Percentiles rank a stretch among this genome's conserved stretches.
Evolutionary conservation across 2,113 vertebrate species (phyloP).

Genomic region (Dasypus novemcinctus): DNA sequence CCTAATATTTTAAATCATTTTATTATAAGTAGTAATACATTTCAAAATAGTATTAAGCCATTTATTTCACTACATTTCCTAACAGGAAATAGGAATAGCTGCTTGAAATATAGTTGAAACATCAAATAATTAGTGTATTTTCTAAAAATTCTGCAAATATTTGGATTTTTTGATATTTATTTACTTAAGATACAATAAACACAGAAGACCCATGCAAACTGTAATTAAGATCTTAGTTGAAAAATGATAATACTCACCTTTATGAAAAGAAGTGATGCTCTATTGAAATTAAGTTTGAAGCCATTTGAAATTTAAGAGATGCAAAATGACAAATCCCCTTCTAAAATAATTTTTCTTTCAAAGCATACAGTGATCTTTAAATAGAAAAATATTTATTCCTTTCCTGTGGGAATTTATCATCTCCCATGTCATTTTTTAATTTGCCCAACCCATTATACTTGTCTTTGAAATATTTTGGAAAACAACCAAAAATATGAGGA

Average conservation of each 20-base stretch:
- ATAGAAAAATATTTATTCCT: too few species aligned
- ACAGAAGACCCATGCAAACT: background rate
- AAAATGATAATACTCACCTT: background rate
- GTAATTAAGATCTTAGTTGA: background rate
- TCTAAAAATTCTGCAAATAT: background rate
- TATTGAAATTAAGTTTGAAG: too few species aligned
- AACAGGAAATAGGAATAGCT: background rate
- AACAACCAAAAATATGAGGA: too few species aligned
- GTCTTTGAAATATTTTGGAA: too few species aligned
- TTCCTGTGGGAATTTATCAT: too few species aligned
- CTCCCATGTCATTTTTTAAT: too few species aligned
- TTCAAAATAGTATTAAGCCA: background rate
- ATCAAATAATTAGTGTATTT: background rate
- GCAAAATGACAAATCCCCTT: too few species aligned
- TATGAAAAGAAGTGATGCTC: too few species aligned
- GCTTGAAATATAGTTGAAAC: background rate
- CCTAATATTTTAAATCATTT: background rate
- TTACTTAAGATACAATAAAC: background rate
- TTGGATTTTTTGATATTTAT: background rate
- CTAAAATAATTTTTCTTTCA: too few species aligned
- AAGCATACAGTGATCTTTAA: too few species aligned
- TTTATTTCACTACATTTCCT: background rate
- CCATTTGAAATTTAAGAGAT: too few species aligned
- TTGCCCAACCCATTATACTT: too few species aligned
- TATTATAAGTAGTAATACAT: background rate